Conservation (phyloP, 2,113 vertebrate species). For the Smithornis capensis region DNA sequence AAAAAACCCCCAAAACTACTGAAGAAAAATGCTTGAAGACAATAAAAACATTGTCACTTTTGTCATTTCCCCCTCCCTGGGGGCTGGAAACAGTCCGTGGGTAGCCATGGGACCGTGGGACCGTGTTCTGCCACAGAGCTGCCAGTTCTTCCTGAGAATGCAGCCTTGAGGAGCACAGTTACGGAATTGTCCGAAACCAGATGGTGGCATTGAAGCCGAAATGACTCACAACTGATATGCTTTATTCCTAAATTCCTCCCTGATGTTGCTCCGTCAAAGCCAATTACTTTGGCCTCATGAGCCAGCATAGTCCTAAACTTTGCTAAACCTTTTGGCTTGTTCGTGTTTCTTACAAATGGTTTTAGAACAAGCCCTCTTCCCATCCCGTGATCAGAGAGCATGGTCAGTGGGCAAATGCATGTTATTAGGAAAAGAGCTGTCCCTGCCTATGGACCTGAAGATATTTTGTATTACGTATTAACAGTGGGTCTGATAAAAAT, state of each 20-base stretch:
- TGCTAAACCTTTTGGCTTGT: background rate
- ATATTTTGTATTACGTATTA: background rate
- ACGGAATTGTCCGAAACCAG: conserved; percentile 4
- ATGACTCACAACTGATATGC: background rate
- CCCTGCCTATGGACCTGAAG: background rate
- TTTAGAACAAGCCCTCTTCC: background rate
- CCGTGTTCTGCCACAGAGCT: background rate
- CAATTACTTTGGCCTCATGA: background rate
- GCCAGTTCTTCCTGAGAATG: background rate
- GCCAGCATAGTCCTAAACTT: background rate
- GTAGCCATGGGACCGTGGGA: background rate
- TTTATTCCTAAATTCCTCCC: conserved; percentile 42
- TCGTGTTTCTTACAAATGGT: background rate
- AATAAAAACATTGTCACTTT: background rate
- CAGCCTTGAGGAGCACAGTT: background rate
- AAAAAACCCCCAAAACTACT: background rate
- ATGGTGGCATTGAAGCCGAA: background rate
- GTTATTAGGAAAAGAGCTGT: background rate
- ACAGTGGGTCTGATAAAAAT: background rate
- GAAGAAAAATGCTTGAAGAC: background rate
- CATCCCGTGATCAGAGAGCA: background rate
- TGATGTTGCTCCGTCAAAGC: conserved; percentile 13
- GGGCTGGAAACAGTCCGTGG: background rate
- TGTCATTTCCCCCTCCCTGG: rapidly evolving
- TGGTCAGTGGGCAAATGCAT: background rate